Evolutionary conservation across 1,140 invertebrate species (phyloP).

Genomic region (Polypedilum pembai): DNA sequence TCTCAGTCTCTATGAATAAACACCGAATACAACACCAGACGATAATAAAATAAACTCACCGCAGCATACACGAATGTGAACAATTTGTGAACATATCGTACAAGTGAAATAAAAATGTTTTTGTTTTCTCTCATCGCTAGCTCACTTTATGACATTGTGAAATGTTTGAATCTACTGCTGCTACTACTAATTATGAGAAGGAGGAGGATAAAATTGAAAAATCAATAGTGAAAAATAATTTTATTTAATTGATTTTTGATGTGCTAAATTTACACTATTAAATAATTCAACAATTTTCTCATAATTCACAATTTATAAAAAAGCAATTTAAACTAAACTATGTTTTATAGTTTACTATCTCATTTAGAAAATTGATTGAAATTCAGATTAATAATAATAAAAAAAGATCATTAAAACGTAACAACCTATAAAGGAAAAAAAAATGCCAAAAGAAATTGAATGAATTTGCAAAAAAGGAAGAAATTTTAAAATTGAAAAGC

Average conservation of each 20-base stretch:
- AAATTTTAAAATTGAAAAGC: too few species aligned
- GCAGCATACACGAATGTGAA: not conserved
- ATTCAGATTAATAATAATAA: too few species aligned
- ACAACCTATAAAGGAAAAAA: not conserved
- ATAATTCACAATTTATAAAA: too few species aligned
- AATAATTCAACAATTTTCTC: too few species aligned
- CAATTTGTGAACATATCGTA: constrained; percentile 12
- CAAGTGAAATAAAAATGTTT: not conserved
- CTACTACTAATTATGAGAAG: not conserved
- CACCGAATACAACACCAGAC: not conserved
- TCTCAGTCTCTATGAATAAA: not conserved
- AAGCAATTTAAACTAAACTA: too few species aligned
- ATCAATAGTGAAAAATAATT: not conserved
- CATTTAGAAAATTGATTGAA: too few species aligned
- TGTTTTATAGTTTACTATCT: too few species aligned
- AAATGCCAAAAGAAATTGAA: not conserved
- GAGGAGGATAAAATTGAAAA: not conserved
- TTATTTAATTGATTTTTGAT: constrained; percentile 8
- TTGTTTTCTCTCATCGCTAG: not conserved
- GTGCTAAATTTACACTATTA: not conserved
- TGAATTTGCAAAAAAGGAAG: not conserved
- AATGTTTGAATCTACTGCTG: not conserved
- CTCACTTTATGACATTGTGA: not conserved
- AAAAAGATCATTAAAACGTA: too few species aligned
- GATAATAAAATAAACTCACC: constrained; percentile 12